A percentile compares a stretch with the other conserved stretches of the same genome.
Evolutionary conservation across 2,797 vertebrate genomes (phyloP).

Genomic region (Tragopan temminckii): DNA sequence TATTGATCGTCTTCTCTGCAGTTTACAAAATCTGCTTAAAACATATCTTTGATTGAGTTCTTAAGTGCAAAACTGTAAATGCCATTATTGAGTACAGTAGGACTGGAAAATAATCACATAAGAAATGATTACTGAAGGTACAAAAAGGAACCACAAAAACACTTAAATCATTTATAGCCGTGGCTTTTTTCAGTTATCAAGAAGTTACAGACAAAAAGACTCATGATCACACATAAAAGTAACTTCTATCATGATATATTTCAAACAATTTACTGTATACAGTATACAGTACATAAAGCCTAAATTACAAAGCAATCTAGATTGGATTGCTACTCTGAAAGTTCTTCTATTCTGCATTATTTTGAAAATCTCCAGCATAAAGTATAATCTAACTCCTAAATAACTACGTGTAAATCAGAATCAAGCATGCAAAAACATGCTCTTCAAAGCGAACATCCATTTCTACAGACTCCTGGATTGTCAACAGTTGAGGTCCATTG

Average conservation of each 20-base stretch:
- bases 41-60: background rate
- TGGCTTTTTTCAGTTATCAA: background rate
- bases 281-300: background rate
- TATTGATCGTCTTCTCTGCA: background rate
- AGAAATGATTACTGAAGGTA: background rate
- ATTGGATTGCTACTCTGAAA: background rate
- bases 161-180: fast-evolving
- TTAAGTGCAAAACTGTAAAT: background rate
- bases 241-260: background rate
- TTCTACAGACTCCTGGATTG: background rate
- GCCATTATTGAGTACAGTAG: background rate
- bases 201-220: background rate
- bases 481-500: background rate
- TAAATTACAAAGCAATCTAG: background rate
- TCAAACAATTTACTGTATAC: background rate
- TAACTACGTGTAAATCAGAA: background rate
- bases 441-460: background rate
- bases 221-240: background rate
- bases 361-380: background rate
- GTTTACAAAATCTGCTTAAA: background rate
- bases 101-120: background rate
- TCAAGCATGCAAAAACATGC: background rate
- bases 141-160: background rate
- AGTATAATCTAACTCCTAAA: background rate
- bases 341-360: background rate